Evolutionary conservation across 2,797 vertebrate genomes (phyloP), one percentile per base, ranked within the genome.

Genomic region (Danio kyathit): DNA sequence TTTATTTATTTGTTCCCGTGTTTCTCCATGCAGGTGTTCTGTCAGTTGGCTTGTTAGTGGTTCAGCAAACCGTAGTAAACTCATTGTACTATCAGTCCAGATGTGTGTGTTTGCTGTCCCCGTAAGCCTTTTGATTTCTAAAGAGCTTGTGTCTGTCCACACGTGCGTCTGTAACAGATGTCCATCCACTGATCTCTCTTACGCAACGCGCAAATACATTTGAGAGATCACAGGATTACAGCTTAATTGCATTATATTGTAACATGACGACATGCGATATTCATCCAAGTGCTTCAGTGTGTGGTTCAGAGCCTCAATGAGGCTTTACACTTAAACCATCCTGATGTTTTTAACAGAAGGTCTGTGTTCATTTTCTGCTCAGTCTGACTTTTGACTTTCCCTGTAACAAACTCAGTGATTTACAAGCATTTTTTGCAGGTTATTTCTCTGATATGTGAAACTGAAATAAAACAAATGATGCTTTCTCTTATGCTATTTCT

Each of bases 171-270:
- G 79, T 80, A 85, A 80, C 88, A 89, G 86, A 87, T 85, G 80
- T 82, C 83, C 48, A 48, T 12, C 72, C 82, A 74, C 82, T 86
- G 84, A 89, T 85, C 88, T 78, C 66, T 40, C 44, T 91, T 91
- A 90, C 74, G 72, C 84, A 92, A 93, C 44, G 0, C 65, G 0
- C 41, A 74, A 84, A 85, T 72, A 83, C 80, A 87, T 88, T 87
- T 86, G 70, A 75, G 85, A 89, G 90, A 89, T 88, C 86, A 86
- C 70, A 82, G 88, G 87, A 90, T 89, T 90, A 88, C 86, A 84
- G 74, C 60, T 81, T 87, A 84, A 89, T 83, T 87, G 61, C 64
- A 67, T 72, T 82, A 88, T 64, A 64, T 71, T 64, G 46, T 59
- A 44, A 65, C 49, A 56, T 44, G 61, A 65, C 40, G 19, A 54